Evolutionary conservation across 1,140 invertebrate species (phyloP).

Genomic region (Berghia stephanieae): DNA sequence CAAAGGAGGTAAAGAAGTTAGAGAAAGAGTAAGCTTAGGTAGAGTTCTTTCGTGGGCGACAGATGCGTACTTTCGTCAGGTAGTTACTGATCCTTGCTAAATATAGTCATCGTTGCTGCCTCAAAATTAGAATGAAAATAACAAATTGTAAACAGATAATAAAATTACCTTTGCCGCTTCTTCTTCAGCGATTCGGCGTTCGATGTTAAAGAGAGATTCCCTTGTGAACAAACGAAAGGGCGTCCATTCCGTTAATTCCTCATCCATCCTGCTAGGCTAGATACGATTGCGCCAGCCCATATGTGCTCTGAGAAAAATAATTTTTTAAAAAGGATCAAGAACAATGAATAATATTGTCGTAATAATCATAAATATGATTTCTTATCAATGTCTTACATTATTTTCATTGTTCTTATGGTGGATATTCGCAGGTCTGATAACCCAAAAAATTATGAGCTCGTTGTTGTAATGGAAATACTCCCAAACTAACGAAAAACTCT

Average conservation of each 20-base stretch:
- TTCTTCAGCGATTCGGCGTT: conserved; percentile 72
- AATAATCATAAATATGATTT: not conserved
- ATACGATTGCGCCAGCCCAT: conserved; percentile 2
- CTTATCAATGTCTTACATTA: not conserved
- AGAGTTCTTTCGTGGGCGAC: no score
- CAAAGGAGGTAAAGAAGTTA: no score
- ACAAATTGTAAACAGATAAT: no score
- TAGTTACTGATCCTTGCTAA: no score
- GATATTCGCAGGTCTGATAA: no score
- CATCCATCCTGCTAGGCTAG: conserved; percentile 27
- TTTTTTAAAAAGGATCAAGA: conserved; percentile 14
- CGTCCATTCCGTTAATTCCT: conserved; percentile 43
- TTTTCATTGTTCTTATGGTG: not conserved
- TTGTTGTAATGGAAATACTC: no score
- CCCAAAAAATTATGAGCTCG: no score
- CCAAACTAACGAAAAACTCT: no score
- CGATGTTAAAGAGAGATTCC: conserved; percentile 92
- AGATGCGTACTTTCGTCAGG: no score
- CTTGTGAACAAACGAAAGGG: conserved; percentile 94
- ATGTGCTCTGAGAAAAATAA: conserved; percentile 21
- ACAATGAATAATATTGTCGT: conserved; percentile 20
- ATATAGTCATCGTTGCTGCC: not conserved
- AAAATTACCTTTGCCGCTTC: conserved; percentile 43
- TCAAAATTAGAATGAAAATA: conserved; percentile 27
- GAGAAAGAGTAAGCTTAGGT: no score